phyloP scores from a whole-genome alignment of 2,888 invertebrate genomes.

The Thysanoteuthis rhombus region DNA sequence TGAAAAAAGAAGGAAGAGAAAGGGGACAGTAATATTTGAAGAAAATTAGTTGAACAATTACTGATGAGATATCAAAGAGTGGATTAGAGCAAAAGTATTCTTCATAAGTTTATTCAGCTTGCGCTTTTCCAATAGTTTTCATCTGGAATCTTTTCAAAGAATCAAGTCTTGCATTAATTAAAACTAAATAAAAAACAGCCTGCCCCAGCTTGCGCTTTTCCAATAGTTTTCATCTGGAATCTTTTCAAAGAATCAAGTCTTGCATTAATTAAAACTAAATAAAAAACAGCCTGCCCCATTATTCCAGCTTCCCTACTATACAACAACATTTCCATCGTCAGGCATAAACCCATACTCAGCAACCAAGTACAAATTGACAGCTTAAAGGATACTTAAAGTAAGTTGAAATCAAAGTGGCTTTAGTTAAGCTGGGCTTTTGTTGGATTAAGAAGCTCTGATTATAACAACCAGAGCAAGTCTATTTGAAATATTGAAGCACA shows the following conservation, averaged over 20 bases:
- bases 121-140: too few relatives aligned
- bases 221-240: not conserved
- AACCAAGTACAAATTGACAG: not conserved
- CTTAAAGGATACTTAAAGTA: not conserved
- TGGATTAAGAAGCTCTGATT: not conserved
- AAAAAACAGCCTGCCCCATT: not conserved
- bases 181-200: not conserved
- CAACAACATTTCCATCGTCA: not conserved
- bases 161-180: not conserved
- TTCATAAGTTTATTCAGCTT: too few relatives aligned
- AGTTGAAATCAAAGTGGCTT: not conserved
- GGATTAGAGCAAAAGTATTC: too few relatives aligned
- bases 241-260: not conserved
- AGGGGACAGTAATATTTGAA: too few relatives aligned
- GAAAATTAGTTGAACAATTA: too few relatives aligned
- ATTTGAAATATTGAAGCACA: not conserved
- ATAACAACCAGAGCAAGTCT: not conserved
- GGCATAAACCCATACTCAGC: not conserved
- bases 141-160: not conserved
- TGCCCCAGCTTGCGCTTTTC: too few relatives aligned
- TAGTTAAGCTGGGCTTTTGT: not conserved
- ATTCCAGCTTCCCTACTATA: too few relatives aligned
- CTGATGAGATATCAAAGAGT: not conserved
- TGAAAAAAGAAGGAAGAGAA: too few relatives aligned
- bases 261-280: not conserved